A percentile compares a stretch with the other conserved stretches of the same genome.
Evolutionary conservation across 64 coral and sea anemone genomes (phyloP).

Genomic region (Cladopsammia gracilis): DNA sequence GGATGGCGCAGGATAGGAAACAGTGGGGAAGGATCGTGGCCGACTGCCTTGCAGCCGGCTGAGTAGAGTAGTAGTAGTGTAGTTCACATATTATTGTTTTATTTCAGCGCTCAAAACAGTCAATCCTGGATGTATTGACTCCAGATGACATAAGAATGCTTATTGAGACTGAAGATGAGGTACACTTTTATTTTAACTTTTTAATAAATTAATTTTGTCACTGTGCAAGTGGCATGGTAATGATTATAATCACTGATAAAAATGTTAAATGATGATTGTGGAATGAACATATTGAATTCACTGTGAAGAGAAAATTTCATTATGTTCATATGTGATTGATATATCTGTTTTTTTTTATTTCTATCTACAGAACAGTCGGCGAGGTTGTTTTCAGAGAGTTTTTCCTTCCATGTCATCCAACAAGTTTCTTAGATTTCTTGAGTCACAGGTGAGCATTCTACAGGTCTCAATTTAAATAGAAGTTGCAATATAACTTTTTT

Average conservation of each 20-base stretch:
- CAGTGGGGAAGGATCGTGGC: too few relatives aligned
- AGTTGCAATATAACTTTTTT: too few relatives aligned
- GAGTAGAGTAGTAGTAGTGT: too few relatives aligned
- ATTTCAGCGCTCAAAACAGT: conserved; percentile 80
- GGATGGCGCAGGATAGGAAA: too few relatives aligned
- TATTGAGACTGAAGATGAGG: conserved; percentile 99
- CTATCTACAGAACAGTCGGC: conserved; percentile 80
- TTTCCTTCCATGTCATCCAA: conserved; percentile 96
- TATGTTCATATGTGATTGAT: too few relatives aligned
- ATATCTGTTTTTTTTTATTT: conserved; percentile 1
- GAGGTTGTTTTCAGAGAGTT: conserved; percentile 96
- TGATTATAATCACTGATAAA: too few relatives aligned
- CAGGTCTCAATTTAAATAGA: neutral
- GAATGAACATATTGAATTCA: too few relatives aligned
- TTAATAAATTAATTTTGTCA: too few relatives aligned
- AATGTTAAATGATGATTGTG: too few relatives aligned
- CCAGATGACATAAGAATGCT: conserved; percentile 92
- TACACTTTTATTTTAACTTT: neutral
- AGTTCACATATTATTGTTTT: neutral
- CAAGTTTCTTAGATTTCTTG: conserved; percentile 93
- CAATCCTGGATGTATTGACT: conserved; percentile 89
- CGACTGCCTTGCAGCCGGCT: too few relatives aligned
- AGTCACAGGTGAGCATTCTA: conserved; percentile 72
- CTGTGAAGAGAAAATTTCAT: too few relatives aligned
- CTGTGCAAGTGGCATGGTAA: too few relatives aligned